A percentile compares a stretch with the other conserved stretches of the same genome.
phyloP scores from a whole-genome alignment of 2,113 vertebrate genomes.

The Oophaga pumilio region DNA sequence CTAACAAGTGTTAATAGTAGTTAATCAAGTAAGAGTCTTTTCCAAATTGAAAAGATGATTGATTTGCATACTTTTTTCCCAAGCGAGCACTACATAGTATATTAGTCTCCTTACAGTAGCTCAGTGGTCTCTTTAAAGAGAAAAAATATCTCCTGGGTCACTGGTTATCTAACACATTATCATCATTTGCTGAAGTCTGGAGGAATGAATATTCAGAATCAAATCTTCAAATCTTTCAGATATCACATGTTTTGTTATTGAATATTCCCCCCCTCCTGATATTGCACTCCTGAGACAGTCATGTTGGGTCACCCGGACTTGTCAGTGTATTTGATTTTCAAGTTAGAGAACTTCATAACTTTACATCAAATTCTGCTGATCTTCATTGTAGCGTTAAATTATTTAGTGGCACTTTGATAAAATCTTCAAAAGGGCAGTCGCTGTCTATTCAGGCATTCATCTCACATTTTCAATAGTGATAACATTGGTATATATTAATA shows the following conservation, averaged over 20 bases:
- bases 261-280: neutral
- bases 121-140: no score
- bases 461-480: neutral
- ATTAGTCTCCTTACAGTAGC: no score
- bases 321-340: slow-evolving; percentile 2
- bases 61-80: no score
- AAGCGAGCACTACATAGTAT: no score
- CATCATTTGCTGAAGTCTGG: no score
- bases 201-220: no score
- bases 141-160: neutral
- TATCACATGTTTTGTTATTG: neutral
- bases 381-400: slow-evolving; percentile 11
- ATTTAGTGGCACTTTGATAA: slow-evolving; percentile 23
- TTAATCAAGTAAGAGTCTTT: no score
- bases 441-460: slow-evolving; percentile 6
- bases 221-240: neutral
- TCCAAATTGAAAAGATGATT: no score
- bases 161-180: neutral
- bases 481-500: neutral
- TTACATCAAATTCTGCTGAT: slow-evolving; percentile 6
- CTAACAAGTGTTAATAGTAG: no score
- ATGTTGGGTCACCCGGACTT: neutral
- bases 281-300: neutral
- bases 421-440: slow-evolving; percentile 3
- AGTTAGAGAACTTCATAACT: neutral